phyloP scores from a whole-genome alignment of 2,797 vertebrate genomes.

The Enteromius viviparus region DNA sequence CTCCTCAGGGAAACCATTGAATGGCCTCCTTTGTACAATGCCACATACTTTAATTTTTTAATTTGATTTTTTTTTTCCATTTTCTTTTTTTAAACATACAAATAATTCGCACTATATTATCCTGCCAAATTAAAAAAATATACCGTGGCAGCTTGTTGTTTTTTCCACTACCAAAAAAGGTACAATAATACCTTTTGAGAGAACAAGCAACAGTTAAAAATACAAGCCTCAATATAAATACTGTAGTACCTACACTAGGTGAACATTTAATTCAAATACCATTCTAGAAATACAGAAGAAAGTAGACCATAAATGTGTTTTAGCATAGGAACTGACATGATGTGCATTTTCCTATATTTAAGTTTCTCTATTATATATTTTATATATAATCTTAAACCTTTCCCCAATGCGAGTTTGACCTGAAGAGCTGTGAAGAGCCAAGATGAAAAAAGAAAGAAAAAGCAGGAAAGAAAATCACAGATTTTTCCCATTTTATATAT shows the following conservation, averaged over 20 bases:
- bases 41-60: slow-evolving; percentile 86
- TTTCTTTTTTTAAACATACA: slow-evolving; percentile 98
- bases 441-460: slow-evolving; percentile 89
- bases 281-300: slow-evolving; percentile 99
- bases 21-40: slow-evolving; percentile 92
- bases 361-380: slow-evolving; percentile 89
- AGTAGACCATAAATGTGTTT: slow-evolving; percentile 99
- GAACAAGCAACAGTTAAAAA: slow-evolving; percentile 99
- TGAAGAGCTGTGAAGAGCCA: slow-evolving; percentile 98
- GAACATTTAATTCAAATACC: slow-evolving; percentile 99
- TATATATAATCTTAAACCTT: slow-evolving; percentile 95
- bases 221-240: slow-evolving; percentile 99
- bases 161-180: slow-evolving; percentile 99
- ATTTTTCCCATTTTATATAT: slow-evolving; percentile 80
- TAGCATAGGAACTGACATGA: slow-evolving; percentile 99
- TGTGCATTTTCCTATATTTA: slow-evolving; percentile 99
- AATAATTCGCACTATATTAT: slow-evolving; percentile 99
- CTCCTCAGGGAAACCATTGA: slow-evolving; percentile 87
- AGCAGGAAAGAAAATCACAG: slow-evolving; percentile 84
- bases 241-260: slow-evolving; percentile 99
- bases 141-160: slow-evolving; percentile 99
- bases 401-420: slow-evolving; percentile 99
- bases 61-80: slow-evolving; percentile 76
- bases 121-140: slow-evolving; percentile 99
- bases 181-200: slow-evolving; percentile 98